phyloP scores from a whole-genome alignment of 2,888 invertebrate genomes.

The Ophraella communa region DNA sequence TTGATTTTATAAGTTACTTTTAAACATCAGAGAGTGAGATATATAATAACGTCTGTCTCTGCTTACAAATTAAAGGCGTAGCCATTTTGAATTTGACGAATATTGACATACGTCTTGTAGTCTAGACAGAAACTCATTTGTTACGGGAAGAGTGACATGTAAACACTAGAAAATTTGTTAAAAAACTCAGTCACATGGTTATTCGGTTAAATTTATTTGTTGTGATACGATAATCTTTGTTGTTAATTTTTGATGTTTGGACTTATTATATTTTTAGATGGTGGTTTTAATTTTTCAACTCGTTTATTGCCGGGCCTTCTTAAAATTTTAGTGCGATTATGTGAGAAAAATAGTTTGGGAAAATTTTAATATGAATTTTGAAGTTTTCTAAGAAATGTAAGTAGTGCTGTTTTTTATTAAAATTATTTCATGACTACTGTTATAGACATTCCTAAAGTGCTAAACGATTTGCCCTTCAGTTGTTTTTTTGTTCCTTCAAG shows the following conservation, averaged over 20 bases:
- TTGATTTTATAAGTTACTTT: constrained; percentile 15
- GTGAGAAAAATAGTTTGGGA: constrained; percentile 36
- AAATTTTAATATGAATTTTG: constrained; percentile 41
- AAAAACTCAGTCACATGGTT: constrained; percentile 54
- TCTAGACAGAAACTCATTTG: constrained; percentile 63
- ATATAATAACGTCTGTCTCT: constrained; percentile 45
- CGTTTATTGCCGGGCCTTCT: constrained; percentile 44
- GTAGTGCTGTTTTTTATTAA: constrained; percentile 34
- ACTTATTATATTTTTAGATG: constrained; percentile 27
- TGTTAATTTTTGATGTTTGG: constrained; percentile 19
- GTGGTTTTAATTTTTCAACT: constrained; percentile 44
- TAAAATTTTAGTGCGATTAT: constrained; percentile 40
- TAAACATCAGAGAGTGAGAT: constrained; percentile 30
- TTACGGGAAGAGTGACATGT: constrained; percentile 61
- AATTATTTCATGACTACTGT: constrained; percentile 1
- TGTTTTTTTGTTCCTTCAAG: constrained; percentile 42
- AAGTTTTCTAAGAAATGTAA: constrained; percentile 51
- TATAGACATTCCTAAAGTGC: constrained; percentile 40
- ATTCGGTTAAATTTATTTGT: constrained; percentile 41
- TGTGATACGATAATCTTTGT: constrained; percentile 29
- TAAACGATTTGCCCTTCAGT: constrained; percentile 55
- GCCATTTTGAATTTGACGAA: constrained; percentile 77
- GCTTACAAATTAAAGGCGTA: constrained; percentile 64
- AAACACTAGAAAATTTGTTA: constrained; percentile 56
- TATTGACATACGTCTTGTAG: constrained; percentile 70